phyloP scores from a whole-genome alignment of 1,140 invertebrate species.

The Cepaea nemoralis region DNA sequence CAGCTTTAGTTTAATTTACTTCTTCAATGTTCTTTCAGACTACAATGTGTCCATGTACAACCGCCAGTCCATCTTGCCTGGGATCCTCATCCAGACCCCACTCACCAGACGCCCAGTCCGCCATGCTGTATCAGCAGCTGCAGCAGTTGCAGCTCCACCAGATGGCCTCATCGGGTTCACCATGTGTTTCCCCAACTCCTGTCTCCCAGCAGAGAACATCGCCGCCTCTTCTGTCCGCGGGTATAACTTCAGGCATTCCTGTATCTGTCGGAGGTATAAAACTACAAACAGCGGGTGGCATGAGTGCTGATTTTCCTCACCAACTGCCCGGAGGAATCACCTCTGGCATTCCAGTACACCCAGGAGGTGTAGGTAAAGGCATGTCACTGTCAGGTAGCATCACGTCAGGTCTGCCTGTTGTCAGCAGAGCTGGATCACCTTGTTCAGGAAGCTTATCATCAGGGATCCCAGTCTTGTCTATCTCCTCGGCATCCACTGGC shows the following conservation, averaged over 20 bases:
- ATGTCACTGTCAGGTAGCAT: neutral
- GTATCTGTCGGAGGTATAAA: constrained; percentile 7
- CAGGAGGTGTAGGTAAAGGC: neutral
- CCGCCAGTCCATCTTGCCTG: neutral
- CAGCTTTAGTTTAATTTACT: too few species aligned
- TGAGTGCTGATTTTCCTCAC: constrained; percentile 11
- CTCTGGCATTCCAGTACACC: neutral
- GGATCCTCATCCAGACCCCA: constrained; percentile 48
- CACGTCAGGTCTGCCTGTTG: constrained; percentile 21
- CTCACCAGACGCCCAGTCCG: constrained; percentile 18
- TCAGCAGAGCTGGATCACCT: neutral
- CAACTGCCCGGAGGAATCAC: neutral
- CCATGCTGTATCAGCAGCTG: constrained; percentile 35
- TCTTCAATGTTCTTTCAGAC: neutral
- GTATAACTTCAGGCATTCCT: constrained; percentile 30
- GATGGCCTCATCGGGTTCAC: constrained; percentile 8
- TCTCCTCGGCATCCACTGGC: neutral
- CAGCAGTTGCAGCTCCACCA: constrained; percentile 40
- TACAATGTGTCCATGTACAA: neutral
- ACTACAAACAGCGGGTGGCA: neutral
- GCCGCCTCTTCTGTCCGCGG: constrained; percentile 8
- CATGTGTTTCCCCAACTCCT: constrained; percentile 22
- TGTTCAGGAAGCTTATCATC: neutral
- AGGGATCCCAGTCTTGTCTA: neutral
- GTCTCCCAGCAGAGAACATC: neutral